Evolutionary conservation across 2,888 invertebrate species (phyloP), one percentile per base, ranked within the genome.

Genomic region (Pollenia griseotomentosa): DNA sequence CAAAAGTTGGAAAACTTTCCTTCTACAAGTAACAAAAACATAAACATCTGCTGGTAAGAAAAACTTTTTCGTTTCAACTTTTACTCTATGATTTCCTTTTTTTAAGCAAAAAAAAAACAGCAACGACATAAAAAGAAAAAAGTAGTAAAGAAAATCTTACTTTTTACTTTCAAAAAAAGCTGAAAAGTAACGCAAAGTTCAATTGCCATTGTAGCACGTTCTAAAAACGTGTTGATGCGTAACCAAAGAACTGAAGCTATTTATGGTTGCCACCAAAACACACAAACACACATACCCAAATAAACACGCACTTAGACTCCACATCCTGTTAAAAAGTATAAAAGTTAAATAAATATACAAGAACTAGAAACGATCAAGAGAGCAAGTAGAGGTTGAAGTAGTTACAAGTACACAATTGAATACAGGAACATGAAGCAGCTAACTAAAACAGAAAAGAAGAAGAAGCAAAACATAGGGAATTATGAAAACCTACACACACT

Each of bases 161-260:
- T 77, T 71, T 33, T 51, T 73, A 44, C 75, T 70, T 63, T 78
- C 48, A 65, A 71, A 44, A 75, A 23, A 19, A 66, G 16, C 51
- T 59, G 23, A 42, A 83, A 73, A 80, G 53, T 74, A 74, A 68
- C n/a, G 61, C 75, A 83, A 83, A 19, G 83, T 79, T 86, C 86
- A 86, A 83, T 80, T 86, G 86, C 70, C 57, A 65, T 53, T 79
- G 83, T 53, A 57, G 75, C 86, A 86, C 86, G 86, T 83, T 75
- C 80, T 71, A 75, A 59, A 71, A 80, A 86, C 86, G 86, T 86
- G 86, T 86, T 80, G 83, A 86, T 86, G 86, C 83, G 86, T 86
- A 86, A 86, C 86, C 83, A 75, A 74, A 84, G 79, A 74, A 74
- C 79, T 84, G 61, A 65, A 86, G 86, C 86, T 83, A 86, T 86